phyloP scores from a whole-genome alignment of 2,797 vertebrate species.

The Myotis vivesi region DNA sequence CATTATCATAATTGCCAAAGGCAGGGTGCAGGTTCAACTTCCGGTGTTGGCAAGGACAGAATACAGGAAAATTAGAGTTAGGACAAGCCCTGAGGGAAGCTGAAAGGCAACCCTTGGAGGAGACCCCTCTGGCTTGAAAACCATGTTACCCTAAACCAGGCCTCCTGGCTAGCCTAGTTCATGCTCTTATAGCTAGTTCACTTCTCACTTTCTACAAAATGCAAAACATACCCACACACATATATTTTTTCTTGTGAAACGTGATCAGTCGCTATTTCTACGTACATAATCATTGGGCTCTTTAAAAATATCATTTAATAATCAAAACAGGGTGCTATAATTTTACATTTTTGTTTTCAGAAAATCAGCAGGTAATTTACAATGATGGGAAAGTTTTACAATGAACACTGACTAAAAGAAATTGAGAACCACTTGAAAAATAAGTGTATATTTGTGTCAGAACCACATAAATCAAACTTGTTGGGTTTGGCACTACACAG shows the following conservation, averaged over 20 bases:
- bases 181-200: neutral
- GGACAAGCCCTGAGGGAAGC: neutral
- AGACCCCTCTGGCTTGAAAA: neutral
- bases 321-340: neutral
- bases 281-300: neutral
- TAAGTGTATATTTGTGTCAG: constrained; percentile 1
- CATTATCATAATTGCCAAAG: neutral
- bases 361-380: constrained; percentile 37
- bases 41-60: neutral
- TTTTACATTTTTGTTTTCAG: constrained; percentile 30
- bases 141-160: neutral
- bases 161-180: neutral
- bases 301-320: constrained; percentile 11
- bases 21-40: neutral
- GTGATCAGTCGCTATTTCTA: neutral
- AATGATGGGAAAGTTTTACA: constrained; percentile 3
- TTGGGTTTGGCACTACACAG: neutral
- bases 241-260: neutral
- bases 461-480: neutral
- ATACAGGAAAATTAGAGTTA: neutral
- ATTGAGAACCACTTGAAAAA: constrained; percentile 8
- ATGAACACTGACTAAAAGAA: constrained; percentile 23
- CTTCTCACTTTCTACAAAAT: neutral
- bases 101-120: neutral
- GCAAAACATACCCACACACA: neutral